Percentiles rank a stretch among this genome's conserved stretches.
Conservation (phyloP, 2,797 vertebrate species). For the Pangasius djambal region DNA sequence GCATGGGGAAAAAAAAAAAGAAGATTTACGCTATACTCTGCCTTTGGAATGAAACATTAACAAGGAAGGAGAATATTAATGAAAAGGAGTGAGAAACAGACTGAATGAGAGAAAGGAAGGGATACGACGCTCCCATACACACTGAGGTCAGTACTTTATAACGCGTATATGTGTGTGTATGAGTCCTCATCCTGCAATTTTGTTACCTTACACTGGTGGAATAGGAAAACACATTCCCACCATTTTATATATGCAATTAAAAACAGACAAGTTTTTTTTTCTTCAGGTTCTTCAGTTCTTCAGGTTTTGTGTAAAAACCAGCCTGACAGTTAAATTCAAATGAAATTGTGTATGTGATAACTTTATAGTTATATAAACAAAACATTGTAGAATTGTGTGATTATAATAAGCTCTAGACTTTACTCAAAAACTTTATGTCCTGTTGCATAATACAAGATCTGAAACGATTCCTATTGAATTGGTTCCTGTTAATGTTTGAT, state of each 20-base stretch:
- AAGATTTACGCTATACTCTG: constrained; percentile 28
- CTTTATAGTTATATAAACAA: constrained; percentile 6
- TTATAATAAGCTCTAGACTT: neutral
- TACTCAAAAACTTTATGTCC: neutral
- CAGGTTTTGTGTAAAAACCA: neutral
- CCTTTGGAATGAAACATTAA: constrained; percentile 20
- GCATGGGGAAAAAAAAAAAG: constrained; percentile 30
- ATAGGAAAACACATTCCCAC: neutral
- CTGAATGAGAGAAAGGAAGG: neutral
- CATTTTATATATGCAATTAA: neutral
- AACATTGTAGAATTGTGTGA: neutral
- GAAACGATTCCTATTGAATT: neutral
- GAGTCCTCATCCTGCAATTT: neutral
- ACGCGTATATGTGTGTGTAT: neutral
- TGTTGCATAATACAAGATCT: neutral
- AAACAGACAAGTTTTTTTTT: neutral
- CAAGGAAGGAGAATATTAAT: constrained; percentile 1
- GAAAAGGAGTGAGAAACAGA: constrained; percentile 21
- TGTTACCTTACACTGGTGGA: neutral
- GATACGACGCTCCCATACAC: neutral
- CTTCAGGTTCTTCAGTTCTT: neutral
- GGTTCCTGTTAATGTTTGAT: neutral
- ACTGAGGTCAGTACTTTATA: constrained; percentile 45
- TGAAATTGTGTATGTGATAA: neutral
- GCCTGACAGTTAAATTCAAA: neutral